Evolutionary conservation across 2,888 invertebrate species (phyloP).

Genomic region (Schizotus pectinicornis): DNA sequence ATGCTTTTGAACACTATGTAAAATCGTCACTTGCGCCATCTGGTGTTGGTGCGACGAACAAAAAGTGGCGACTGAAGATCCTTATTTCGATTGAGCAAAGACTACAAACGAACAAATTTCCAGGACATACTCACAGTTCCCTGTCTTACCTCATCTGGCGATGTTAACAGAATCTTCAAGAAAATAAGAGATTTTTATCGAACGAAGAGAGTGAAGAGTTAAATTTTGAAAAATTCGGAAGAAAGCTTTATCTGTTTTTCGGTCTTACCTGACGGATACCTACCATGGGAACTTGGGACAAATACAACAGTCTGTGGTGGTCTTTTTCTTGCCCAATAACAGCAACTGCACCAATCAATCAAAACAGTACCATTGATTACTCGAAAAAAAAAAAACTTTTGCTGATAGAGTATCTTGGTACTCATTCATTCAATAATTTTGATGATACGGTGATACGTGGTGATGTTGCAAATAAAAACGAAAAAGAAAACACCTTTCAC

Average conservation of each 20-base stretch:
- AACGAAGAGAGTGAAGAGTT: not conserved
- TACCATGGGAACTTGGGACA: conserved; percentile 64
- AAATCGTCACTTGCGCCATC: too few relatives aligned
- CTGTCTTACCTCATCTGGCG: conserved; percentile 46
- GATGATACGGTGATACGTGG: not conserved
- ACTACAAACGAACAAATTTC: conserved; percentile 2
- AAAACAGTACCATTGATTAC: conserved; percentile 23
- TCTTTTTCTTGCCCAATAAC: conserved; percentile 65
- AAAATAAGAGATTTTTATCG: conserved; percentile 29
- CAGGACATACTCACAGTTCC: conserved; percentile 42
- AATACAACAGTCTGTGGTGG: conserved; percentile 65
- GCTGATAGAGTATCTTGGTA: not conserved
- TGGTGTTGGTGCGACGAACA: not conserved
- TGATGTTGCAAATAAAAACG: conserved; percentile 22
- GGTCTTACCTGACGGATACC: conserved; percentile 57
- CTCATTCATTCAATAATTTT: not conserved
- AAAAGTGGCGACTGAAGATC: conserved; percentile 16
- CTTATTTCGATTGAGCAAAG: conserved; percentile 11
- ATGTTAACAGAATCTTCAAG: conserved; percentile 47
- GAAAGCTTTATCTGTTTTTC: not conserved
- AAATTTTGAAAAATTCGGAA: conserved; percentile 10
- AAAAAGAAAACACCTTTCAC: conserved; percentile 14
- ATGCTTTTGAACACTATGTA: not conserved
- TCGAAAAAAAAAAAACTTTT: conserved; percentile 4
- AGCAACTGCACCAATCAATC: conserved; percentile 57